Conservation (phyloP, 2,888 invertebrate genomes). For the Ceriagrion tenellum region DNA sequence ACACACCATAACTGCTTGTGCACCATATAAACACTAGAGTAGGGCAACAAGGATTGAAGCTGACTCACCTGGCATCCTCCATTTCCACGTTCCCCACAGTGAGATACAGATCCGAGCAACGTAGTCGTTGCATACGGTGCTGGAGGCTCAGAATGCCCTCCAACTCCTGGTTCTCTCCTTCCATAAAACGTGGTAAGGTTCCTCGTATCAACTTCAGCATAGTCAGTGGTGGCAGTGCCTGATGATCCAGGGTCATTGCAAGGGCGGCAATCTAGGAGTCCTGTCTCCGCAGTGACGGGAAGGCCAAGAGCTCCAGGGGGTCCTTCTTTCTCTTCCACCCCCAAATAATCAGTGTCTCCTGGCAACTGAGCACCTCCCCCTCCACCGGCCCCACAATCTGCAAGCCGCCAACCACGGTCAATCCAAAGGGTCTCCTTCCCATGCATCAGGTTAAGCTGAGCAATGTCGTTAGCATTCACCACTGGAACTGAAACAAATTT, state of each 20-base stretch:
- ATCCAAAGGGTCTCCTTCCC: constrained; percentile 86
- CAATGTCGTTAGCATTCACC: constrained; percentile 78
- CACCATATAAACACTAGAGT: neutral
- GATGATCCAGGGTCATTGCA: constrained; percentile 77
- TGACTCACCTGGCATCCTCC: constrained; percentile 40
- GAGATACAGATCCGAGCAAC: constrained; percentile 79
- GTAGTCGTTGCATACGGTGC: constrained; percentile 90
- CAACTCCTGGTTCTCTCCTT: constrained; percentile 80
- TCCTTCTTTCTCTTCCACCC: constrained; percentile 73
- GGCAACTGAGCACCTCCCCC: constrained; percentile 45
- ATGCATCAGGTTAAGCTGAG: constrained; percentile 75
- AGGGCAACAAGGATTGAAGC: neutral
- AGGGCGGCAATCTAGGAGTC: constrained; percentile 79
- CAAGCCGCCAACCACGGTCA: constrained; percentile 84
- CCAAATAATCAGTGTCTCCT: constrained; percentile 51
- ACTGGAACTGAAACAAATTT: constrained; percentile 76
- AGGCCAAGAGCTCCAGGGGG: constrained; percentile 81
- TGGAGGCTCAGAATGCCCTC: constrained; percentile 77
- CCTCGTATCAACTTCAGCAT: constrained; percentile 83
- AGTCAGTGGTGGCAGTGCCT: constrained; percentile 81
- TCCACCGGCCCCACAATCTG: constrained; percentile 73
- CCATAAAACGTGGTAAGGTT: constrained; percentile 86
- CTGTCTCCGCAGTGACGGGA: constrained; percentile 79
- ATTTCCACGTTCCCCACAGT: constrained; percentile 49
- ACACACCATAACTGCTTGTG: neutral